These are phyloP conservation scores for Lycaon pictus DNA, from an alignment of 2,113 vertebrate species.

Conservation along the genomic window DNA sequence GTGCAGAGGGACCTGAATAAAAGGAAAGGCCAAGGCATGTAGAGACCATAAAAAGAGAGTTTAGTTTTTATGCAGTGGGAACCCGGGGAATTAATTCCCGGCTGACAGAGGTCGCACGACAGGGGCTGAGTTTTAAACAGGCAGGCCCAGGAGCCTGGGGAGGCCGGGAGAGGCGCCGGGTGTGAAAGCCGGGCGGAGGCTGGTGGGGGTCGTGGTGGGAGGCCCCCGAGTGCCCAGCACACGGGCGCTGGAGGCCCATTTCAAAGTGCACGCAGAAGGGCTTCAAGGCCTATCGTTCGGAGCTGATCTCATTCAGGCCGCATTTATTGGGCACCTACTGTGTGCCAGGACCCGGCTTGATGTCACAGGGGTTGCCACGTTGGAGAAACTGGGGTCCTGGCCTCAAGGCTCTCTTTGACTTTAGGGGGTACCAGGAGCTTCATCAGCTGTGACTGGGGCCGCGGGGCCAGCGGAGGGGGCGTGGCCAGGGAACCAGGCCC, in stretches of 20 bases:
- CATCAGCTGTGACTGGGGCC: neutral
- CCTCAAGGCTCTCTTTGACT: neutral
- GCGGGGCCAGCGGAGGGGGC: neutral
- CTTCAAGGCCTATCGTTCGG: accelerated
- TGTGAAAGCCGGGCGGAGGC: accelerated
- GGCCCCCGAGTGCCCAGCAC: accelerated
- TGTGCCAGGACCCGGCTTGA: neutral
- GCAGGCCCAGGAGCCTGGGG: neutral
- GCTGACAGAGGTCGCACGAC: conserved; percentile 54
- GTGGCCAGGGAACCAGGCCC: too few relatives aligned
- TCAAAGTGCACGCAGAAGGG: accelerated
- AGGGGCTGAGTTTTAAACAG: conserved; percentile 65
- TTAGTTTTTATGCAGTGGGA: conserved; percentile 78
- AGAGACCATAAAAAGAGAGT: conserved; percentile 64
- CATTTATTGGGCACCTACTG: neutral
- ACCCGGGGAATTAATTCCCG: conserved; percentile 72
- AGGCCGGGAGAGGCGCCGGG: neutral
- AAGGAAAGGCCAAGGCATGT: conserved; percentile 59
- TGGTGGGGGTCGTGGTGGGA: too few relatives aligned
- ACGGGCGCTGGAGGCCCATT: accelerated
- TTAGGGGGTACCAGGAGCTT: neutral
- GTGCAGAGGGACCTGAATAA: neutral
- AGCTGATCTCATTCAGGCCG: neutral
- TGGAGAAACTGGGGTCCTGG: neutral
- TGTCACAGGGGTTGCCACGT: neutral